Conservation (phyloP, 1,140 invertebrate genomes). For the Brachionus paranguensis region DNA sequence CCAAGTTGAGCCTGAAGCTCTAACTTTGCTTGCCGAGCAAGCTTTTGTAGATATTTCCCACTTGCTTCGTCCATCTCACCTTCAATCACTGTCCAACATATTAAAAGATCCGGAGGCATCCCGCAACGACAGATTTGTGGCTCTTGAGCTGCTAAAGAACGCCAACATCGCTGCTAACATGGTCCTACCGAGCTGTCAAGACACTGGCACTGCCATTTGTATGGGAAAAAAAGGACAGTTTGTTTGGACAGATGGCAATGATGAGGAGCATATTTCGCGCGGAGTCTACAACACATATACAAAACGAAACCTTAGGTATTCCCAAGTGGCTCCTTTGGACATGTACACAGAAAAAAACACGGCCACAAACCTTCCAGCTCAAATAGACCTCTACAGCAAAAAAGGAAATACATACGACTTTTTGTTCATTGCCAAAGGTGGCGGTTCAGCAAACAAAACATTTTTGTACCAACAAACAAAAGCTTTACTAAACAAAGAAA, state of each 20-base stretch:
- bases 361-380: constrained; percentile 55
- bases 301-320: constrained; percentile 53
- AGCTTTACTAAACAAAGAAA: constrained; percentile 54
- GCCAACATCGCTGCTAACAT: constrained; percentile 55
- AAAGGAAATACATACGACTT: constrained; percentile 53
- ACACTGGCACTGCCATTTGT: constrained; percentile 56
- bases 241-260: constrained; percentile 55
- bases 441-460: constrained; percentile 56
- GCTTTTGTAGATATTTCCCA: constrained; percentile 55
- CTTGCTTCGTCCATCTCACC: constrained; percentile 51
- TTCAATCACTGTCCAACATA: constrained; percentile 55
- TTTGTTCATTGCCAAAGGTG: constrained; percentile 56
- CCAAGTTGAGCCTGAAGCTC: constrained; percentile 49
- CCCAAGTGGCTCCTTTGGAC: constrained; percentile 55
- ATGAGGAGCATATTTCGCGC: constrained; percentile 51
- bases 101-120: constrained; percentile 54
- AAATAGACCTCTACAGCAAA: constrained; percentile 55
- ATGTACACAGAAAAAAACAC: constrained; percentile 56
- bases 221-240: constrained; percentile 57
- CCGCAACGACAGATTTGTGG: constrained; percentile 55
- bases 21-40: constrained; percentile 51
- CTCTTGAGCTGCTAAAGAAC: constrained; percentile 56
- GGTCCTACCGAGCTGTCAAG: constrained; percentile 56
- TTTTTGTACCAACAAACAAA: constrained; percentile 57
- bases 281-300: constrained; percentile 56